Evolutionary conservation across 2,888 invertebrate species (phyloP).

Genomic region (Nomada hirtipes): DNA sequence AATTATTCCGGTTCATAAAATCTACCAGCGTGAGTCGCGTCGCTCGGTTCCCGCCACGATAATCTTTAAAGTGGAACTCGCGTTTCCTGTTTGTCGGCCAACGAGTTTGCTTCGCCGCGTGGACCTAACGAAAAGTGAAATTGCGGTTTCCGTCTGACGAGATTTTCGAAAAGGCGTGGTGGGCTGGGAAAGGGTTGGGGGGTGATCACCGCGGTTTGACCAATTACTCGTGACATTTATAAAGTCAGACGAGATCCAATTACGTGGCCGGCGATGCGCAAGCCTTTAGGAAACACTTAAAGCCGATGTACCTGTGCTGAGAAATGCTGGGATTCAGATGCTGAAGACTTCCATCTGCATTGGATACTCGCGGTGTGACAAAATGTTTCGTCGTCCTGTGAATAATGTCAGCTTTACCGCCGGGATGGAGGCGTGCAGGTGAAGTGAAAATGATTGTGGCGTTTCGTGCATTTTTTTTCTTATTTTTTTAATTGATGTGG

Average conservation of each 20-base stretch:
- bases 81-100: neutral
- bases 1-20: constrained; percentile 39
- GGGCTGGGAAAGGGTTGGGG: too few relatives aligned
- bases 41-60: constrained; percentile 17
- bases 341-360: neutral
- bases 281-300: constrained; percentile 55
- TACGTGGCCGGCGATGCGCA: constrained; percentile 48
- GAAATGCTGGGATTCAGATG: constrained; percentile 8
- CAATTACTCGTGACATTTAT: constrained; percentile 62
- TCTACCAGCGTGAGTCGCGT: constrained; percentile 7
- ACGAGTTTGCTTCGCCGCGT: constrained; percentile 24
- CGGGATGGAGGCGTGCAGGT: neutral
- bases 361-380: constrained; percentile 21
- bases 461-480: too few relatives aligned
- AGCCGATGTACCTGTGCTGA: constrained; percentile 46
- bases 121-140: constrained; percentile 32
- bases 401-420: neutral
- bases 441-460: neutral
- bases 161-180: constrained; percentile 36
- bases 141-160: constrained; percentile 42
- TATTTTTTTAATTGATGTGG: neutral
- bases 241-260: constrained; percentile 60
- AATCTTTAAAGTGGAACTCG: constrained; percentile 35
- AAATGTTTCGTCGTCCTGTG: constrained; percentile 14
- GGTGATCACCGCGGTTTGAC: neutral